Base-by-base conservation (phyloP, 2,888 invertebrate genomes). In the Pyrrhosoma nymphula region DNA sequence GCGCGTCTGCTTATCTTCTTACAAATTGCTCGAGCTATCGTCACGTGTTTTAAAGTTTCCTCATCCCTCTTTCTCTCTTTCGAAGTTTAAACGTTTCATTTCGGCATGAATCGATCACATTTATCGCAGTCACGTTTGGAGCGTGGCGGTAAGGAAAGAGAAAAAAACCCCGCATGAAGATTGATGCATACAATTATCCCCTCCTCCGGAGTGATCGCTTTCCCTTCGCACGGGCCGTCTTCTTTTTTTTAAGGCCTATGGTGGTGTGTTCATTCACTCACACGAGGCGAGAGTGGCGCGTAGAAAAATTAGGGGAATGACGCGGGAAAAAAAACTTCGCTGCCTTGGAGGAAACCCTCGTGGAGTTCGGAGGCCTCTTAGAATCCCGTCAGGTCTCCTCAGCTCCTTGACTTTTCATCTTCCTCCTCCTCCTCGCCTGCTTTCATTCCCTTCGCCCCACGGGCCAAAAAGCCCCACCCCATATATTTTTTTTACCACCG, bases 161-260 rank as follows among this genome's bases (percentile, higher is more conserved):
- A 82, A 35, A 82, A 82, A 35, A 82, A 35, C 14, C 30, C 82
- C 35, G 35, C 82, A 82, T 30, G 82, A 82, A 82, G 82, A 82
- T 82, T 82, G 26, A 82, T 82, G 82, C 82, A 82, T 82, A 82
- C 82, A 82, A 82, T 82, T 82, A 82, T 82, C 82, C 82, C 82
- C 82, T 82, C 16, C 35, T 35, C 47, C 47, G 30, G 35, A 35
- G n/a, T 82, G 82, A 82, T 82, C 82, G 3, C 82, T 16, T 18
- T 35, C 8, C 82, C 82, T 10, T 26, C 18, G 47, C 20, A 60
- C 60, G 20, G 20, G 47, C 47, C 47, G 4, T 30, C 14, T 1
- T 82, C 10, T 82, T 82, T 82, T 16, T 82, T 82, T 82, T 35
- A 8, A 35, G 30, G 10, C 35, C 30, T 4, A 47, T 47, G 47